These are phyloP conservation scores for Liolophura sinensis DNA, from an alignment of 1,140 invertebrate species.

Conservation along the genomic window DNA sequence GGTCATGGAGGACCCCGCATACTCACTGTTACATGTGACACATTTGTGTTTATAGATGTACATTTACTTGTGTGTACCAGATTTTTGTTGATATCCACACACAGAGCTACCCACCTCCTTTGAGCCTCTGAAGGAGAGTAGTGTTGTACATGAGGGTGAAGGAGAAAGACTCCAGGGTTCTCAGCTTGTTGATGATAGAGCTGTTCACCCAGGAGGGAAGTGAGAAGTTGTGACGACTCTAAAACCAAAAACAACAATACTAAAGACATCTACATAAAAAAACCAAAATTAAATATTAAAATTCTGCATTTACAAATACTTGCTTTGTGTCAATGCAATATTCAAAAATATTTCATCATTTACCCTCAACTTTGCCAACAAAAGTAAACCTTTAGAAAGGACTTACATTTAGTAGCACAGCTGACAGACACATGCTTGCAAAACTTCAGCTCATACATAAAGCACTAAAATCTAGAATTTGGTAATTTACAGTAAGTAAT, in stretches of 20 bases:
- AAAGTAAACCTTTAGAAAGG: no score
- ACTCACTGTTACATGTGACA: no score
- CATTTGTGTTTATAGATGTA: no score
- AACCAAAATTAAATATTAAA: not conserved
- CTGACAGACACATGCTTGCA: no score
- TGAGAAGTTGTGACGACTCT: conserved; percentile 18
- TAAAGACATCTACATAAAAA: not conserved
- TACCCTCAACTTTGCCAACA: no score
- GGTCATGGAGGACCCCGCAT: not conserved
- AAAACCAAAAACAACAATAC: not conserved
- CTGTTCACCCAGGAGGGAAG: conserved; percentile 13
- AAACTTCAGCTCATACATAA: no score
- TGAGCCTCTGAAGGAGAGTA: conserved; percentile 11
- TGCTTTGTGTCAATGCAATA: no score
- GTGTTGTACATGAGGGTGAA: conserved; percentile 14
- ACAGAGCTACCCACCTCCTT: conserved; percentile 16
- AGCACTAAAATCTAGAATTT: no score
- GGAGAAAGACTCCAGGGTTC: conserved; percentile 9
- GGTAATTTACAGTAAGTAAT: no score
- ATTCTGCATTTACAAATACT: no score
- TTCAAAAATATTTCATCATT: no score
- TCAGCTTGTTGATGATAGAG: conserved; percentile 12
- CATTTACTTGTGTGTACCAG: conserved; percentile 8
- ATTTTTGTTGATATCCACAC: conserved; percentile 6
- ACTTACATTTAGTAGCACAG: no score